These are phyloP conservation scores for Myiozetetes cayanensis DNA, from an alignment of 2,113 vertebrate genomes.

Conservation along the genomic window DNA sequence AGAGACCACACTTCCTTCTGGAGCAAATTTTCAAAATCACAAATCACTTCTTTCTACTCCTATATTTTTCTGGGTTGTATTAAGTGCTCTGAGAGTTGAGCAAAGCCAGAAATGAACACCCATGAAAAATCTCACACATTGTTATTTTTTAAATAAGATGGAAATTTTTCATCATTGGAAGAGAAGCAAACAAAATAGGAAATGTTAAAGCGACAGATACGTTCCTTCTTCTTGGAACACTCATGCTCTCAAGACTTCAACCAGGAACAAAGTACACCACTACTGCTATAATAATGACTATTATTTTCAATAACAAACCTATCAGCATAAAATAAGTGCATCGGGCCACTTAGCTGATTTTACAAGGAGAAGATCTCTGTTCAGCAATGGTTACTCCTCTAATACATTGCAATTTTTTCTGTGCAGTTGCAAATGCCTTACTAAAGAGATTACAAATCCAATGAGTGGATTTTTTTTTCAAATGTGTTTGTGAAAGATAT, in stretches of 20 bases:
- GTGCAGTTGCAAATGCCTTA: neutral
- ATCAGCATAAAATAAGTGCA: neutral
- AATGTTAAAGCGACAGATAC: neutral
- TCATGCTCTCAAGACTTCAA: neutral
- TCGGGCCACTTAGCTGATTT: neutral
- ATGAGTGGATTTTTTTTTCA: accelerated
- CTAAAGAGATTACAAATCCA: neutral
- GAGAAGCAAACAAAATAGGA: neutral
- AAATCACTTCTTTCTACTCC: neutral
- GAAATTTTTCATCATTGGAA: neutral
- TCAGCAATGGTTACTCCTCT: neutral
- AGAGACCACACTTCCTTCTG: neutral
- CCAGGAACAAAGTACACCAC: neutral
- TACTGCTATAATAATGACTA: neutral
- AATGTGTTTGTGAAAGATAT: neutral
- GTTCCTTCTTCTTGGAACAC: neutral
- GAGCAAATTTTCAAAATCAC: neutral
- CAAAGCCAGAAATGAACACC: neutral
- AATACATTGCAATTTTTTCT: neutral
- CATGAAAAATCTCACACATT: neutral
- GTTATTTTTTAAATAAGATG: neutral
- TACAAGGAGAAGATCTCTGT: neutral
- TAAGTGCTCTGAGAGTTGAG: neutral
- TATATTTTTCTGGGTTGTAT: neutral
- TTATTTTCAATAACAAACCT: neutral